These are phyloP conservation scores for Saturnia japonica DNA, from an alignment of 2,888 invertebrate genomes.

Conservation along the genomic window DNA sequence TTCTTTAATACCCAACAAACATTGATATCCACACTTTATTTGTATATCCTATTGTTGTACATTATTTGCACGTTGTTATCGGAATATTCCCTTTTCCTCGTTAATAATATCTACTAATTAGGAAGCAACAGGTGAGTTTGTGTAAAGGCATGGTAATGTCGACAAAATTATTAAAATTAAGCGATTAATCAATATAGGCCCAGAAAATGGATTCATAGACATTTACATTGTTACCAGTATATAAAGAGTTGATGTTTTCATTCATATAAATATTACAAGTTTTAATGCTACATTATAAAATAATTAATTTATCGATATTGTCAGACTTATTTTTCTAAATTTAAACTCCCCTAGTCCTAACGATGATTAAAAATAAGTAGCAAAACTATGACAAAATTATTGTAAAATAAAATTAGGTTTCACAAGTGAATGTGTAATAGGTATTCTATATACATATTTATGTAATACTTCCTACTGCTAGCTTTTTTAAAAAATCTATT, in stretches of 20 bases:
- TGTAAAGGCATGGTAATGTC: neutral
- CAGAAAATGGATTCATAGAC: neutral
- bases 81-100: constrained; percentile 14
- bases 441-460: no score
- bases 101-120: constrained; percentile 23
- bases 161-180: neutral
- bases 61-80: constrained; percentile 22
- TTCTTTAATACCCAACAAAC: constrained; percentile 43
- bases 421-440: neutral
- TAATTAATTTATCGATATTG: neutral
- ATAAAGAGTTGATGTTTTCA: no score
- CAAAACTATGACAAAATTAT: neutral
- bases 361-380: neutral
- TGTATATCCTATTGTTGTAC: constrained; percentile 26
- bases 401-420: neutral
- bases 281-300: neutral
- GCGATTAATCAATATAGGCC: neutral
- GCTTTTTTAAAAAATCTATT: neutral
- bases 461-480: neutral
- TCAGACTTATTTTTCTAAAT: neutral
- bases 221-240: neutral
- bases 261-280: no score
- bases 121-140: constrained; percentile 31
- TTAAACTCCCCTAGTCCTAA: neutral
- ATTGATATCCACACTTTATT: constrained; percentile 16